phyloP scores from a whole-genome alignment of 2,888 invertebrate genomes.

The Clistopyga incitator region DNA sequence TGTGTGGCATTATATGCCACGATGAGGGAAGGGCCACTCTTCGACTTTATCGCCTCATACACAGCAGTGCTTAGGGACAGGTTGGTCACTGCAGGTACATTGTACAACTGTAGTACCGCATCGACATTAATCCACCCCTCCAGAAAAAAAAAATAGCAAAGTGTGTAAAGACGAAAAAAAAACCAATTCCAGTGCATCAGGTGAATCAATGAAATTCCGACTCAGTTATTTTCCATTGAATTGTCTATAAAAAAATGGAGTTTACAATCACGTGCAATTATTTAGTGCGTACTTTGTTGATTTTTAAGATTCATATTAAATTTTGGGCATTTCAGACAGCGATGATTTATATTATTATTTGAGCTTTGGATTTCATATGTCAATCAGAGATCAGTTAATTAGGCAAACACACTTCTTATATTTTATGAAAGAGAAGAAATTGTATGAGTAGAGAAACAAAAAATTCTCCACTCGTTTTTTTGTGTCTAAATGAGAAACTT shows the following conservation, averaged over 20 bases:
- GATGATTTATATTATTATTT: too few relatives aligned
- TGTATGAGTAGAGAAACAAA: constrained; percentile 55
- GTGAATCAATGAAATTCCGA: constrained; percentile 25
- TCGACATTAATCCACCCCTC: constrained; percentile 67
- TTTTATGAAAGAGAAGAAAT: constrained; percentile 40
- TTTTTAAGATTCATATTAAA: too few relatives aligned
- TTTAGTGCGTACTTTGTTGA: neutral
- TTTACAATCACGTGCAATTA: neutral
- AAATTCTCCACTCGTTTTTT: constrained; percentile 32
- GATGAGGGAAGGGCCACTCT: constrained; percentile 61
- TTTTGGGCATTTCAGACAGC: too few relatives aligned
- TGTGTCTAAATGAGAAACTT: constrained; percentile 39
- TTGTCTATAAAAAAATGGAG: neutral
- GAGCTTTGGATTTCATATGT: too few relatives aligned
- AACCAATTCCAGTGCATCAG: constrained; percentile 35
- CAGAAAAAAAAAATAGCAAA: constrained; percentile 49
- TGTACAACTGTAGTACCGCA: constrained; percentile 33
- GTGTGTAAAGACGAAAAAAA: constrained; percentile 33
- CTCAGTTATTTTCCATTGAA: neutral
- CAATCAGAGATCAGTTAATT: constrained; percentile 35
- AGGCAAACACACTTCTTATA: neutral
- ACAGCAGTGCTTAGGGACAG: constrained; percentile 75
- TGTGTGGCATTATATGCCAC: constrained; percentile 51
- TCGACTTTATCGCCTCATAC: constrained; percentile 75
- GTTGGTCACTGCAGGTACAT: constrained; percentile 82